Conservation (phyloP, 2,888 invertebrate genomes). For the Cheilosia scutellata region DNA sequence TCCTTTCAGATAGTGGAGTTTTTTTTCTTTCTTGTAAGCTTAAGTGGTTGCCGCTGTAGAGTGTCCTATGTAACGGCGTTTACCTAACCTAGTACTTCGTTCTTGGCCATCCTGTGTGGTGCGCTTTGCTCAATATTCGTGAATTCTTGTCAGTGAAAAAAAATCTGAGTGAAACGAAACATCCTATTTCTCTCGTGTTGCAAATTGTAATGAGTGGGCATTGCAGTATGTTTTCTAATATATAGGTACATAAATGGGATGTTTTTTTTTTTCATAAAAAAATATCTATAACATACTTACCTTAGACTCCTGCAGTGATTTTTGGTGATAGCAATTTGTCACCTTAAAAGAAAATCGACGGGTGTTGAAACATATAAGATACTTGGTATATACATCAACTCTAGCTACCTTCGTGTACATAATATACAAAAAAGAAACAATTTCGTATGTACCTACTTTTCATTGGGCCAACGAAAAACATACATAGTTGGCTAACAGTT, state of each 20-base stretch:
- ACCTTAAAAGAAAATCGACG: not conserved
- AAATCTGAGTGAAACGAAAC: slow-evolving; percentile 68
- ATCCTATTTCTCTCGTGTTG: slow-evolving; percentile 40
- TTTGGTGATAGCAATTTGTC: slow-evolving; percentile 37
- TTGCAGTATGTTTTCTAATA: slow-evolving; percentile 20
- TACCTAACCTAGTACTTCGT: slow-evolving; percentile 82
- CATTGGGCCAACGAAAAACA: slow-evolving; percentile 25
- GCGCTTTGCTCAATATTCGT: slow-evolving; percentile 77
- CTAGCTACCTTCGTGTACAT: not conserved
- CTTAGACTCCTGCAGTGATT: slow-evolving; percentile 42
- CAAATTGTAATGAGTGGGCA: slow-evolving; percentile 23
- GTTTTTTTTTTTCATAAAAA: not conserved
- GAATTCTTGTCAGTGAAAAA: slow-evolving; percentile 17
- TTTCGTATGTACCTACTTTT: slow-evolving; percentile 30
- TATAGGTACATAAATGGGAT: slow-evolving; percentile 25
- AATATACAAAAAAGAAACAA: not conserved
- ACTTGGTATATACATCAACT: not conserved
- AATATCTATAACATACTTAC: not conserved
- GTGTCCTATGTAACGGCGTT: slow-evolving; percentile 48
- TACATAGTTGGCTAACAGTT: slow-evolving; percentile 78
- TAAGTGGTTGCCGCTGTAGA: slow-evolving; percentile 45
- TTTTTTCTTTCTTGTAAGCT: slow-evolving; percentile 46
- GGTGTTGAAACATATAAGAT: slow-evolving; percentile 1
- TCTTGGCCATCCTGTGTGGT: slow-evolving; percentile 83
- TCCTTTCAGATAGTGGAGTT: slow-evolving; percentile 32